Evolutionary conservation across 2,797 vertebrate genomes (phyloP).

Genomic region (Eupleurogrammus muticus): DNA sequence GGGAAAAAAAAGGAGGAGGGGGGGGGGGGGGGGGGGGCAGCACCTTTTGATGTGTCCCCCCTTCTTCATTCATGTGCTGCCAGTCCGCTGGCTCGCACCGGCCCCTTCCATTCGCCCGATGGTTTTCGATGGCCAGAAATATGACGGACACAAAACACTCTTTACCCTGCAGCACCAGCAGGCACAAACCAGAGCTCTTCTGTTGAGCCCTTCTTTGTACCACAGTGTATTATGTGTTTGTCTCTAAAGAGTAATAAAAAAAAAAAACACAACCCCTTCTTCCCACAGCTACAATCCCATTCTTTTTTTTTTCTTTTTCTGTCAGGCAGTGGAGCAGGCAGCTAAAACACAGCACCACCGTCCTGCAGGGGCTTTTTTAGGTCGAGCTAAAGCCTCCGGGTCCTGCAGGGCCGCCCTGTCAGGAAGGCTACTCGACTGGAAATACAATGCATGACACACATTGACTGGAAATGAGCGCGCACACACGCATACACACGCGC

Average conservation of each 20-base stretch:
- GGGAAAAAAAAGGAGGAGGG: constrained; percentile 31
- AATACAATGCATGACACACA: constrained; percentile 66
- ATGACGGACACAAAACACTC: constrained; percentile 49
- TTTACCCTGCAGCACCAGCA: constrained; percentile 34
- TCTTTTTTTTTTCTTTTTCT: no score
- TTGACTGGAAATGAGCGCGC: constrained; percentile 4
- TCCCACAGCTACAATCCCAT: constrained; percentile 18
- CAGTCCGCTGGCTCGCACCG: constrained; percentile 53
- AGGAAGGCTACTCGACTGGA: constrained; percentile 71
- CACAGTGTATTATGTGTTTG: constrained; percentile 21
- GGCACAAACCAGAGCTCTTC: constrained; percentile 14
- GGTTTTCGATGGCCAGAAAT: constrained; percentile 55
- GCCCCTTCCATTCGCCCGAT: constrained; percentile 49
- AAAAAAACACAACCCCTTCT: constrained; percentile 11
- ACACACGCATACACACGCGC: neutral
- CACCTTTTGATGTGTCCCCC: constrained; percentile 68
- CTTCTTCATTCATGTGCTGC: constrained; percentile 71
- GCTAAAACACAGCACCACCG: constrained; percentile 28
- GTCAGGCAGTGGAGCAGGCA: constrained; percentile 41
- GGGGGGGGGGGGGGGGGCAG: constrained; percentile 2
- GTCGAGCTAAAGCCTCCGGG: constrained; percentile 55
- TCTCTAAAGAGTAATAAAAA: constrained; percentile 13
- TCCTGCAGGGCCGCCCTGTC: constrained; percentile 70
- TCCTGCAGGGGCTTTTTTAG: constrained; percentile 63
- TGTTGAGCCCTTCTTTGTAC: neutral